Base-by-base conservation (phyloP, 2,797 vertebrate genomes). In the Pseudopleuronectes americanus region DNA sequence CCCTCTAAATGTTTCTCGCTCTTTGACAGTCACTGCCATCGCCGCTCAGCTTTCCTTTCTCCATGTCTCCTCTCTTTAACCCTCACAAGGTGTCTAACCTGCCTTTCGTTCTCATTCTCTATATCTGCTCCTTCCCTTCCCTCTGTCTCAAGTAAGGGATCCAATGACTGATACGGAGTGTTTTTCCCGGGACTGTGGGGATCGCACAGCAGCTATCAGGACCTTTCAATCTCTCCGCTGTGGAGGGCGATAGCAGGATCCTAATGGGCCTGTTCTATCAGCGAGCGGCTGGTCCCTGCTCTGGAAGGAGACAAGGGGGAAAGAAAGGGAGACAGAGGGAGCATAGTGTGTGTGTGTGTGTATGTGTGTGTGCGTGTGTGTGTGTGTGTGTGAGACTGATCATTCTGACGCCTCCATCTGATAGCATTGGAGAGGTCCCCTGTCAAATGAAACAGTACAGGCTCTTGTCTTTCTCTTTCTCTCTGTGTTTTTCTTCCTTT, bases 191-290 rank as follows among this genome's bases (percentile, higher is more conserved):
- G 95, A 93, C 93, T 93, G 90, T 89, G 89, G 88, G 93, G 92
- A 93, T 94, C 91, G 79, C 77, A 71, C 76, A 71, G 90, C 86
- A 90, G 93, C 90, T 96, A 96, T 96, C 96, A 95, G 87, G 91
- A 89, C 89, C 94, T 96, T 93, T 96, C 96, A 96, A 96, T 97
- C 95, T 96, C 93, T 92, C 87, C 81, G 88, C 96, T 94, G 95
- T 92, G 93, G 84, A 85, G 81, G 77, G 92, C 90, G 97, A 98
- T 98, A 98, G 97, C 93, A 90, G 91, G 87, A 91, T 93, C 91
- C 92, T 97, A 98, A 98, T 97, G 95, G 96, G 92, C 92, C 93
- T 95, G 95, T 96, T 95, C 91, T 97, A 97, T 97, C 96, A 95
- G 92, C 80, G 74, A 83, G 93, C 84, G 94, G 92, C 93, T 93